Base-by-base conservation (phyloP, 2,888 invertebrate genomes). In the Apodemia mormo region DNA sequence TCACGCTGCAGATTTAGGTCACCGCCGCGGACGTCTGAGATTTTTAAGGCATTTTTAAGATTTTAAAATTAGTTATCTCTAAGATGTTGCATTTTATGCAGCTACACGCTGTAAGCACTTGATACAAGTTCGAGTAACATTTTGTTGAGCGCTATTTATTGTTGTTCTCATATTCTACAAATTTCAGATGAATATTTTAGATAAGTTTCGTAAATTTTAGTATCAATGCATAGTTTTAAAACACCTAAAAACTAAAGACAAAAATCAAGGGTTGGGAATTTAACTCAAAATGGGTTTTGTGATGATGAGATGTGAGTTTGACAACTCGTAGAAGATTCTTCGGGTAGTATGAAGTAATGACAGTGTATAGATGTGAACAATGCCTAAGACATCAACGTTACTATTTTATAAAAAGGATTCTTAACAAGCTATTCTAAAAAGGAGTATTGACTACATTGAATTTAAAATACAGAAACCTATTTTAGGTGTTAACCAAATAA, bases 31-130 rank as follows among this genome's bases (percentile, higher is more conserved):
- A 61, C 30, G 61, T 33, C 14, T 61, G 33, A 33, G 14, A 61
- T 33, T 61, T 61, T 61, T 61, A 61, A 61, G 61, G 2, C 61
- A 61, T 61, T 61, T 61, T 33, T 61, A 33, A 33, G 33, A 61
- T 61, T 61, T 61, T 61, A 61, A 61, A 61, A 61, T 61, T 33
- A 61, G 61, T 61, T 61, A 61, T 61, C 61, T 33, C 33, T 33
- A 14, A 61, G 61, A 61, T 7, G 61, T 33, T 33, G 33, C 33
- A 61, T 33, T 61, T 61, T 14, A 33, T 33, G 33, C 14, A 61
- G 52, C 49, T 45, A 45, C 49, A n/a, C 14, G 49, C n/a, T n/a
- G 14, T 52, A n/a, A 52, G 49, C 52, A n/a, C 52, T 14, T n/a
- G 52, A 1, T 52, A 52, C 52, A 52, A n/a, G 52, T n/a, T 52